Percentiles rank a stretch among this genome's conserved stretches.
Conservation (phyloP, 2,888 invertebrate genomes). For the Sesamia inferens region DNA sequence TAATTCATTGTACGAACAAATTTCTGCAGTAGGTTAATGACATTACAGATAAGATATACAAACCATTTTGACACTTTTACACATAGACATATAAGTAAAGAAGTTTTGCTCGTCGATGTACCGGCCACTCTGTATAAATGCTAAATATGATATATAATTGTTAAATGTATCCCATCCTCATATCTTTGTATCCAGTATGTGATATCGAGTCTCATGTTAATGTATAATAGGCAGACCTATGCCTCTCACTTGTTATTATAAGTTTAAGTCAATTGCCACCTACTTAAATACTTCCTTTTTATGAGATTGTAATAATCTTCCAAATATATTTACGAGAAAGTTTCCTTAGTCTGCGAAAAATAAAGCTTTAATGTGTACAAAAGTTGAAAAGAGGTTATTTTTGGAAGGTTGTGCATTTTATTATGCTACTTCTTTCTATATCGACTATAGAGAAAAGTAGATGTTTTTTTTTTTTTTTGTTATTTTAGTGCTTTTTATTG, state of each 20-base stretch:
- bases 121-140: neutral
- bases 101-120: neutral
- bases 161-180: slow-evolving; percentile 28
- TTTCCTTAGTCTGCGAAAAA: slow-evolving; percentile 18
- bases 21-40: too few species aligned
- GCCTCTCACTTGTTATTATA: slow-evolving; percentile 7
- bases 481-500: slow-evolving; percentile 4
- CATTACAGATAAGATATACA: too few species aligned
- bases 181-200: slow-evolving; percentile 22
- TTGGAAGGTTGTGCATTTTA: slow-evolving; percentile 31
- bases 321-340: neutral
- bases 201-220: slow-evolving; percentile 48
- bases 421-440: slow-evolving; percentile 50
- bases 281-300: slow-evolving; percentile 25
- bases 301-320: neutral
- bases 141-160: slow-evolving; percentile 11
- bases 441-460: slow-evolving; percentile 52
- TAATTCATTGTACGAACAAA: too few species aligned
- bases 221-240: slow-evolving; percentile 3
- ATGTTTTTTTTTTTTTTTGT: slow-evolving; percentile 20
- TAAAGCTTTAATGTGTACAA: slow-evolving; percentile 56
- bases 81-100: too few species aligned
- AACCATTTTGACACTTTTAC: too few species aligned
- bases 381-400: slow-evolving; percentile 33
- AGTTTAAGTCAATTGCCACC: slow-evolving; percentile 17